Percentiles rank a stretch among this genome's conserved stretches.
Evolutionary conservation across 2,797 vertebrate genomes (phyloP).

Genomic region (Sorex maritimensis): DNA sequence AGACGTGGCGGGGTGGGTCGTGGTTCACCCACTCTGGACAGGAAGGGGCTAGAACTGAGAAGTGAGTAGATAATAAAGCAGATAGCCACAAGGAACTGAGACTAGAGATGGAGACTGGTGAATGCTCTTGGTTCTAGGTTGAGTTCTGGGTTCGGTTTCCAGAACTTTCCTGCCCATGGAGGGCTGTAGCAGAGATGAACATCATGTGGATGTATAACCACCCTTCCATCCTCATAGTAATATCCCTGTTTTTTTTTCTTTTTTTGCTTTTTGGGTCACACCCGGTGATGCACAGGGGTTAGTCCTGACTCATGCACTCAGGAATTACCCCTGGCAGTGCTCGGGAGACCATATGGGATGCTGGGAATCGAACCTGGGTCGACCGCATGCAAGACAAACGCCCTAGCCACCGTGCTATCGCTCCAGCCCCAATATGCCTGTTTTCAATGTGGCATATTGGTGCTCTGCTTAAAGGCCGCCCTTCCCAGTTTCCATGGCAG

Average conservation of each 20-base stretch:
- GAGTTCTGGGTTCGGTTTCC: slow-evolving; percentile 24
- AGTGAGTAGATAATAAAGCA: slow-evolving; percentile 11
- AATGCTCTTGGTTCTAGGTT: background rate
- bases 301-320: too few relatives aligned
- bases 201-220: background rate
- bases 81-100: background rate
- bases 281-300: too few relatives aligned
- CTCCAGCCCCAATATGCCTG: background rate
- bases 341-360: too few relatives aligned
- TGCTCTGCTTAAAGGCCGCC: background rate
- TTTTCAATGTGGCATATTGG: background rate
- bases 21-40: too few relatives aligned
- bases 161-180: background rate
- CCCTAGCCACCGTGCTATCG: too few relatives aligned
- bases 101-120: background rate
- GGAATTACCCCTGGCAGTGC: too few relatives aligned
- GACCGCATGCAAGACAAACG: too few relatives aligned
- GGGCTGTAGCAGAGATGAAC: slow-evolving; percentile 3
- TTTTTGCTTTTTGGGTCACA: too few relatives aligned
- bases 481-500: slow-evolving; percentile 35
- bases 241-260: too few relatives aligned
- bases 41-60: background rate
- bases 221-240: background rate
- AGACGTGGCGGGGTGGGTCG: background rate
- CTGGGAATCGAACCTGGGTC: too few relatives aligned